A percentile compares a stretch with the other conserved stretches of the same genome.
phyloP scores from a whole-genome alignment of 2,888 invertebrate genomes.

The Melanophora roralis region DNA sequence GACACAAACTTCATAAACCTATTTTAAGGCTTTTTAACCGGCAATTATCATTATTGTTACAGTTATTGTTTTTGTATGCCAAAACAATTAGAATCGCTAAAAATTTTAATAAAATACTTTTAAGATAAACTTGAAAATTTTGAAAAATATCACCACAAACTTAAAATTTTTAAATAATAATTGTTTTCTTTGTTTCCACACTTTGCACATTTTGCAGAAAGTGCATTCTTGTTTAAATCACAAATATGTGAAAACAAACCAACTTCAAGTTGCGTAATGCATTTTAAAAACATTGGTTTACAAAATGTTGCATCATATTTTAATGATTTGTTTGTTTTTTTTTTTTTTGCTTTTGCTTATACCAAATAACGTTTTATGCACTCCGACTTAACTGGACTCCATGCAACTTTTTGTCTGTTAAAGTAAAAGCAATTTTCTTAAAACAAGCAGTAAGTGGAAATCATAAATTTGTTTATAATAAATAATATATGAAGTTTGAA shows the following conservation, averaged over 20 bases:
- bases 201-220: too few species aligned
- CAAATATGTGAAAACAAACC: too few species aligned
- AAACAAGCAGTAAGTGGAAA: conserved; percentile 13
- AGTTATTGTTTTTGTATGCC: too few species aligned
- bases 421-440: conserved; percentile 30
- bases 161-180: too few species aligned
- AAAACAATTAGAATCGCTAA: too few species aligned
- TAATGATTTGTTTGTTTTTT: too few species aligned
- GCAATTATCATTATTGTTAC: background rate
- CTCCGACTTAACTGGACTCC: conserved; percentile 29
- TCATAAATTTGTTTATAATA: background rate
- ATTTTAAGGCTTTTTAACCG: background rate
- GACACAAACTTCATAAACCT: conserved; percentile 41
- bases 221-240: too few species aligned
- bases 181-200: too few species aligned
- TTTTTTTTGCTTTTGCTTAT: background rate
- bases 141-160: background rate
- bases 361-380: conserved; percentile 32
- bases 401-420: conserved; percentile 1
- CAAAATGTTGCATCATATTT: conserved; percentile 13
- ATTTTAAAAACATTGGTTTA: background rate
- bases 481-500: too few species aligned
- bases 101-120: conserved; percentile 26
- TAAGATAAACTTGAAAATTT: conserved; percentile 34
- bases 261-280: background rate